phyloP scores from a whole-genome alignment of 2,797 vertebrate genomes.

The Falco naumanni region DNA sequence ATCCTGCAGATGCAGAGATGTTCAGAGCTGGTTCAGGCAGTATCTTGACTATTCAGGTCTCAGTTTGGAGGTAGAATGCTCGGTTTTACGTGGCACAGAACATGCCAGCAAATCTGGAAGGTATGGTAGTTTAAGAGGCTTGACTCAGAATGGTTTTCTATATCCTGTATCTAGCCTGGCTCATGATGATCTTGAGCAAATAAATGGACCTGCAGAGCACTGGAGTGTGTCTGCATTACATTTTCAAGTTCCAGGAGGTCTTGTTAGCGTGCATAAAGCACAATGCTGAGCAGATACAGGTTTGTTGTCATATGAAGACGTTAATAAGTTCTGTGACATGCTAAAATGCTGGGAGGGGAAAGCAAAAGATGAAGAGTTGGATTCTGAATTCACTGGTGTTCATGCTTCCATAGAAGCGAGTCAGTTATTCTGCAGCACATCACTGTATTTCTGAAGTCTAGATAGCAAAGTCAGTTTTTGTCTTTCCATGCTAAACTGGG shows the following conservation, averaged over 20 bases:
- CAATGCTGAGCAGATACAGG: not conserved
- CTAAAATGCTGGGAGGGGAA: not conserved
- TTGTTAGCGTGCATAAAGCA: not conserved
- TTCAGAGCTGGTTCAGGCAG: not conserved
- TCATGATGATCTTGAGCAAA: not conserved
- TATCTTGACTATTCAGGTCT: not conserved
- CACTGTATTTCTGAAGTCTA: not conserved
- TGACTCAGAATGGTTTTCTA: not conserved
- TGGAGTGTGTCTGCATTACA: not conserved
- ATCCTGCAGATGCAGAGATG: not conserved
- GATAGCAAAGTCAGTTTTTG: not conserved
- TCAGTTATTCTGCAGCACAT: not conserved
- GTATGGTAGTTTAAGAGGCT: not conserved
- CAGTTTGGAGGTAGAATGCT: rapidly evolving
- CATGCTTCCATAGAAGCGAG: not conserved
- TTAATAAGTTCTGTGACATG: not conserved
- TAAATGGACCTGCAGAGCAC: not conserved
- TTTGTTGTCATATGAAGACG: not conserved
- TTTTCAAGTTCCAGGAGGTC: not conserved
- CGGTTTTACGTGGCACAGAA: not conserved
- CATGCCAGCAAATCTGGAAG: not conserved
- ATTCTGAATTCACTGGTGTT: not conserved
- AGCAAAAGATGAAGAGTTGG: not conserved
- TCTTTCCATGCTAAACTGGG: not conserved
- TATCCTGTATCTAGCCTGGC: not conserved